phyloP scores from a whole-genome alignment of 2,797 vertebrate species.

The Furcifer pardalis region DNA sequence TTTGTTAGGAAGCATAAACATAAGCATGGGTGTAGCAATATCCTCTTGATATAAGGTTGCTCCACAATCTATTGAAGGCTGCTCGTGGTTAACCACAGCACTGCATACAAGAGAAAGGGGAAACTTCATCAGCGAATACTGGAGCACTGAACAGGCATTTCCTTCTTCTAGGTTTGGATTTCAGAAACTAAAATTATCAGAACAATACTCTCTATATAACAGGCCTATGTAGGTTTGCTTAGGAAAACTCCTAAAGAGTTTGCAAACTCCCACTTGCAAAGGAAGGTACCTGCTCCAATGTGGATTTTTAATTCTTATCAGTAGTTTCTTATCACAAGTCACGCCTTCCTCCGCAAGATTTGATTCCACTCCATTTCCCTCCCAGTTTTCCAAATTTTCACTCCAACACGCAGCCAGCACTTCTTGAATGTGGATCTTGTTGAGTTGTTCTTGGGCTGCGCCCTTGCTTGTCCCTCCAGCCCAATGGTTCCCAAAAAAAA shows the following conservation, averaged over 20 bases:
- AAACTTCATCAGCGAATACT: neutral
- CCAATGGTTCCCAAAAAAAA: no score
- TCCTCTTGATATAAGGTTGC: neutral
- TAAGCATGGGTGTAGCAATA: neutral
- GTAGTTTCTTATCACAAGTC: no score
- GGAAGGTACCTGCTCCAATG: no score
- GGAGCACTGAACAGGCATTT: neutral
- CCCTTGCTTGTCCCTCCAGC: no score
- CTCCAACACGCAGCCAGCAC: no score
- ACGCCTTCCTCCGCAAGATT: no score
- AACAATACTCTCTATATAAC: neutral
- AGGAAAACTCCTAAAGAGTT: no score
- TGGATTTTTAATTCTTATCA: no score
- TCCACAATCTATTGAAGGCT: neutral
- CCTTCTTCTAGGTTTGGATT: neutral
- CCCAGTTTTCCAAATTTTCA: no score
- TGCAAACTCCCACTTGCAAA: neutral
- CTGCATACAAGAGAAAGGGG: neutral
- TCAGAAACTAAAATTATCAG: neutral
- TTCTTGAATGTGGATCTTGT: no score
- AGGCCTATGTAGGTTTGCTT: neutral
- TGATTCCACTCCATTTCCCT: no score
- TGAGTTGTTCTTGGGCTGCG: no score
- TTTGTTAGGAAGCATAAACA: neutral
- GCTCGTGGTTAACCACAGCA: slow-evolving; percentile 4